Evolutionary conservation across 2,113 vertebrate species (phyloP).

Genomic region (Arenaria interpres): DNA sequence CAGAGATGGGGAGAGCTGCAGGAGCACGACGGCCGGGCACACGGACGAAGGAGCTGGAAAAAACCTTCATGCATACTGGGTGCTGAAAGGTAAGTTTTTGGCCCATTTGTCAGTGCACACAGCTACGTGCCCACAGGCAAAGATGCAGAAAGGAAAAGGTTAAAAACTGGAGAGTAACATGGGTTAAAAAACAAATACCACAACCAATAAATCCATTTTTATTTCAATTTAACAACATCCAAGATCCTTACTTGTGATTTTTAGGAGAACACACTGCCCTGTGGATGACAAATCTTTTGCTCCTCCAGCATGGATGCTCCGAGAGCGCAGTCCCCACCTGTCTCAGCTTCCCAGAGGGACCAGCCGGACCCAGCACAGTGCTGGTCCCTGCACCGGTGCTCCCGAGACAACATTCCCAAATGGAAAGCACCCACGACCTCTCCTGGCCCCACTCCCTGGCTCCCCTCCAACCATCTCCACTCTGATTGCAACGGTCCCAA

Average conservation of each 20-base stretch:
- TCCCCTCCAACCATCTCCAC: not conserved
- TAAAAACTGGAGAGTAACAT: not conserved
- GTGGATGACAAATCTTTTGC: not conserved
- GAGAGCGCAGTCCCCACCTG: not conserved
- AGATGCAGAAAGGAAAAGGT: not conserved
- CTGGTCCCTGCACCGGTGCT: accelerated
- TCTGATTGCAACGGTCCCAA: not conserved
- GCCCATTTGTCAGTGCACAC: not conserved
- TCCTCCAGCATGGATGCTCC: not conserved
- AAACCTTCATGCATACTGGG: not conserved
- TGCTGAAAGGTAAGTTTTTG: accelerated
- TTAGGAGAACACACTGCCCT: not conserved
- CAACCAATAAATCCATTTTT: not conserved
- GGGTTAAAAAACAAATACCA: not conserved
- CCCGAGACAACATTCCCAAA: not conserved
- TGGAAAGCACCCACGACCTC: accelerated
- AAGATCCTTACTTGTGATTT: not conserved
- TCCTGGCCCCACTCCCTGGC: not conserved
- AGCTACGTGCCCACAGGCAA: no score
- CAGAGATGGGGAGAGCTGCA: not conserved
- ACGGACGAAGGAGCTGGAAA: not conserved
- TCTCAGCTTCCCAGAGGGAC: not conserved
- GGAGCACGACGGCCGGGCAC: not conserved
- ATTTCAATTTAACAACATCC: not conserved
- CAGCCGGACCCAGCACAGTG: not conserved